phyloP scores from a whole-genome alignment of 1,140 invertebrate species.

The Trichonephila clavipes region DNA sequence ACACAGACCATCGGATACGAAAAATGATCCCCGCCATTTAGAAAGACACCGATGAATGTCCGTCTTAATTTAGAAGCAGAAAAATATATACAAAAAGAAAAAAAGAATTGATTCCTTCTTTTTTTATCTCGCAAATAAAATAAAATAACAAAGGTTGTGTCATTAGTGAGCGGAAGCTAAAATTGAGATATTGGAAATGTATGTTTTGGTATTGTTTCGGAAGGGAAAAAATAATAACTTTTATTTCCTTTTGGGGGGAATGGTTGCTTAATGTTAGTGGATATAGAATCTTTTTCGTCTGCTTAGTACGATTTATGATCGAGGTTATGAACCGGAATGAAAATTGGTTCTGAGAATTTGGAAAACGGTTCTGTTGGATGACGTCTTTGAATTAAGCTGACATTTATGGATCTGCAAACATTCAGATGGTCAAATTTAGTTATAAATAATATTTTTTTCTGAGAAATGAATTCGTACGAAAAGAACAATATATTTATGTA shows the following conservation, averaged over 20 bases:
- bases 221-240: not conserved
- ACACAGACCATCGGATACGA: slow-evolving; percentile 53
- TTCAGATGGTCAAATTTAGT: no score
- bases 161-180: not conserved
- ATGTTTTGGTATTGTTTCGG: not conserved
- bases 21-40: slow-evolving; percentile 34
- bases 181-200: slow-evolving; percentile 21
- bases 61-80: slow-evolving; percentile 42
- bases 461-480: no score
- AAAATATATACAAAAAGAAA: not conserved
- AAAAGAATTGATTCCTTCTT: not conserved
- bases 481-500: no score
- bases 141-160: not conserved
- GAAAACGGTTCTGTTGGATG: no score
- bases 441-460: no score
- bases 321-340: no score
- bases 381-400: no score
- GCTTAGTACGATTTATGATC: no score
- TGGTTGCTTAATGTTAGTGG: not conserved
- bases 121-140: not conserved
- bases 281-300: not conserved
- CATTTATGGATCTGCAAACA: no score
- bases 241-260: not conserved
- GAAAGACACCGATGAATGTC: slow-evolving; percentile 56
- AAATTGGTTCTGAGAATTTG: no score